Percentiles rank a stretch among this genome's conserved stretches.
phyloP scores from a whole-genome alignment of 2,797 vertebrate genomes.

The Prionace glauca region DNA sequence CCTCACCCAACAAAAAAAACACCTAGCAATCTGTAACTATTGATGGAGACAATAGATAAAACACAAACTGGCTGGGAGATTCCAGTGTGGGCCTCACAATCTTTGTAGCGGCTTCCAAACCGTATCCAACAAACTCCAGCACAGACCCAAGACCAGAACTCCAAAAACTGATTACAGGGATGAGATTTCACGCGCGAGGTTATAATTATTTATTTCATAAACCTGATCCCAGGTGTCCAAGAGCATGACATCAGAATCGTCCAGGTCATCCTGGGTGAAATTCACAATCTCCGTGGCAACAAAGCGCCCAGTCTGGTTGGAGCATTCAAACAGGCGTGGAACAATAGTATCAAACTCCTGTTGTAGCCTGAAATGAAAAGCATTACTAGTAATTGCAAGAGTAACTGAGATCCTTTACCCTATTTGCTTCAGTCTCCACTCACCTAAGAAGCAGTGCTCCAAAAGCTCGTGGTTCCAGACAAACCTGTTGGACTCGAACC shows the following conservation, averaged over 20 bases:
- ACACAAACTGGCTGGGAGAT: background rate
- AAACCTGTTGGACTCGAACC: too few relatives aligned
- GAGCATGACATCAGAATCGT: constrained; percentile 71
- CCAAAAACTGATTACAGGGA: too few relatives aligned
- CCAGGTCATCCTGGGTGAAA: constrained; percentile 68
- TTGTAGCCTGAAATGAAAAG: constrained; percentile 58
- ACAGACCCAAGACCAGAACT: background rate
- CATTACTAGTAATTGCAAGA: background rate
- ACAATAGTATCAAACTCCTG: constrained; percentile 54
- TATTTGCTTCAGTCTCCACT: too few relatives aligned
- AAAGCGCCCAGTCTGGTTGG: background rate
- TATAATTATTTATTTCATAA: background rate
- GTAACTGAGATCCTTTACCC: too few relatives aligned
- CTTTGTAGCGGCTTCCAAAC: too few relatives aligned
- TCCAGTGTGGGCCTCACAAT: background rate
- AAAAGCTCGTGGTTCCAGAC: too few relatives aligned
- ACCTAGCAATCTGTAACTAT: background rate
- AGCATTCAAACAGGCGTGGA: constrained; percentile 46
- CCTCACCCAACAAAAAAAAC: background rate
- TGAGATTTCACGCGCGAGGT: too few relatives aligned
- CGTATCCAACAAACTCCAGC: background rate
- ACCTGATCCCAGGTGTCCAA: constrained; percentile 80
- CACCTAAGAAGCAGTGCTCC: too few relatives aligned
- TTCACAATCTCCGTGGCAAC: background rate
- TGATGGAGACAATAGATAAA: background rate